These are phyloP conservation scores for Aphelenchoides fujianensis DNA, from an alignment of 1,140 invertebrate genomes.

Conservation along the genomic window DNA sequence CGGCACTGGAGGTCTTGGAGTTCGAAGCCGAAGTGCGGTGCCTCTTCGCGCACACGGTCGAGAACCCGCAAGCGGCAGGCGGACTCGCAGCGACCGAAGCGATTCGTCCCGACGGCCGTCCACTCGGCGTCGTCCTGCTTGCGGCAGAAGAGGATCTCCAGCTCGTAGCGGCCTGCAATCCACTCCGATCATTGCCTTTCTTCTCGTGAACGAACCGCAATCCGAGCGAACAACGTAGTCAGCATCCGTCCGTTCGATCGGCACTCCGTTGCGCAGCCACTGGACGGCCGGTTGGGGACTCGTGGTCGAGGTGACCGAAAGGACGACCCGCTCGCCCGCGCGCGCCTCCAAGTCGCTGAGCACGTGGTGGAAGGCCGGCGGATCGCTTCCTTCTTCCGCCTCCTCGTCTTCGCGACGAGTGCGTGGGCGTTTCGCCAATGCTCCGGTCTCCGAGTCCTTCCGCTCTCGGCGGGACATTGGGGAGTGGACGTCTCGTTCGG, in stretches of 20 bases:
- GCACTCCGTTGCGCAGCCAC: conserved; percentile 26
- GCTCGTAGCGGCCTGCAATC: conserved; percentile 44
- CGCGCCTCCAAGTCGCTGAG: conserved; percentile 21
- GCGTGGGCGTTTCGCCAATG: not conserved
- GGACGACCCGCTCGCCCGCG: conserved; percentile 14
- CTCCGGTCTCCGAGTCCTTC: not conserved
- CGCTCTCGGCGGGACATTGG: not conserved
- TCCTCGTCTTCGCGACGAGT: not conserved
- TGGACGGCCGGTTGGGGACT: conserved; percentile 23
- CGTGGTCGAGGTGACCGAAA: conserved; percentile 26
- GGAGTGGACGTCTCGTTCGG: too few species aligned
- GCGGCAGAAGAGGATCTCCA: conserved; percentile 41
- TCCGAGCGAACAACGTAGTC: conserved; percentile 21
- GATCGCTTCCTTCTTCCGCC: too few species aligned
- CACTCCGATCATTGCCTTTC: too few species aligned
- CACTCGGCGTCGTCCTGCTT: conserved; percentile 41
- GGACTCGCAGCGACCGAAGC: conserved; percentile 45
- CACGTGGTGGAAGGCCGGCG: conserved; percentile 24
- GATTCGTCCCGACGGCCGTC: conserved; percentile 50
- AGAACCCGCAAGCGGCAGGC: conserved; percentile 32
- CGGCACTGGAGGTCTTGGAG: not conserved
- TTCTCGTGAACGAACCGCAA: too few species aligned
- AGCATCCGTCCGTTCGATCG: conserved; percentile 1
- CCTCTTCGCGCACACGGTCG: not conserved
- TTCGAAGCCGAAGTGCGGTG: conserved; percentile 24